Base-by-base conservation (phyloP, 35 echinoderm and acorn worm species). In the Ophioderma brevispina region DNA sequence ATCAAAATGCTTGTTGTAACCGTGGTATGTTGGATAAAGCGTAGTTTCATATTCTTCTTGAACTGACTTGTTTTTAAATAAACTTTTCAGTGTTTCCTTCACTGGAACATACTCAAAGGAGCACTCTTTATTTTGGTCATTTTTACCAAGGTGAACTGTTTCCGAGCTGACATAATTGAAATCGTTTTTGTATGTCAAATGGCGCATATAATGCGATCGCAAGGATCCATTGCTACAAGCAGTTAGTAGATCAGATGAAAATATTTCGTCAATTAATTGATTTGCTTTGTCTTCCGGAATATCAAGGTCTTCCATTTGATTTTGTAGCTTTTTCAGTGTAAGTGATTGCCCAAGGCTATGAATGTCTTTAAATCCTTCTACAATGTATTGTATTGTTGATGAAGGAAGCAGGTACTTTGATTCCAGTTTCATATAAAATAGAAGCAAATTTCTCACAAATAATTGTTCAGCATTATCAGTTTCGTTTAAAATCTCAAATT, bases 51-150 rank as follows among this genome's bases (percentile, higher is more conserved):
- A 85, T 36, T 91, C 56, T 10, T 91, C 39, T 25, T 50, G 1
- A 21, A 81, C 88, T 11, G 78, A 80, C n/a, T 14, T 78, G 18
- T 88, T 21, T 34, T 79, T 15, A 36, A 78, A 87, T 23, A 87
- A 34, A 32, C 1, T 33, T 78, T 79, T 6, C 46, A 78, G 52
- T 50, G 76, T 10, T 18, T 79, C 76, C 18, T 55, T n/a, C 2
- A 88, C 80, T 40, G 86, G 86, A 18, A 88, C 42, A 33, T 88
- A 88, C 39, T 79, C n/a, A 34, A 43, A 88, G 34, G 33, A 79
- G 18, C 86, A 43, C 42, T 87, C 85, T 87, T 50, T 88, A 79
- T n/a, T 50, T 41, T 79, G 19, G 1, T 77, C 25, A 50, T 88
- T 77, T 50, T 19, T 1, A 37, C 86, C 86, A 36, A 88, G 76